Evolutionary conservation across 2,888 invertebrate genomes (phyloP), one percentile per base, ranked within the genome.

Genomic region (Stenodera caucasica): DNA sequence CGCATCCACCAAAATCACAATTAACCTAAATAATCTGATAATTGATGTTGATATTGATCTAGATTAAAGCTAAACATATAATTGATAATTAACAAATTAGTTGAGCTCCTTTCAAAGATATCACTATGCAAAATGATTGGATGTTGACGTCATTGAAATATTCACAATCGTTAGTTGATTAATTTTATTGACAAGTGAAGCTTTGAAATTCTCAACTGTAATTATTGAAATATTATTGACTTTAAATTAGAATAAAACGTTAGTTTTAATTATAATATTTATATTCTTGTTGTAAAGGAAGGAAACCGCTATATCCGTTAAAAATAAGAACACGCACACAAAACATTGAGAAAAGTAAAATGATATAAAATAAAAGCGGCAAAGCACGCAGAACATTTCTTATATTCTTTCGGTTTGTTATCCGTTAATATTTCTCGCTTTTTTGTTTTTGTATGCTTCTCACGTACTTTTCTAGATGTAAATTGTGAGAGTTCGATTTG

Each of bases 251-350:
- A 45, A 45, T 12, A 45, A 12, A 12, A 8, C 8, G 8, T 26
- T 26, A 26, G 2, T 2, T 26, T 4, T 7, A 33, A 33, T 33
- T 33, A 33, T 33, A 1, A 33, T 33, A 33, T 33, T 33, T 12
- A 33, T 18, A 15, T 40, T 18, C 15, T 56, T 56, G 55, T 54
- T 54, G 37, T 54, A 49, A 21, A 53, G 50, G 33, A 40, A 12
- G 35, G 33, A 64, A 64, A 61, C 64, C 64, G 61, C 64, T 61
- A 64, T 64, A 57, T 64, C 64, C 61, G 55, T 33, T 35, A 54
- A 35, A 59, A 59, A 57, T 4, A 26, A 26, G 3, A 26, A 26
- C 26, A 26, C 5, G 5, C 26, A 26, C 26, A 26, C 26, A 53
- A 35, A 30, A 37, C 0, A 2, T 23, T 11, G 9, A 40, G 9